These are phyloP conservation scores for Chrysodeixis includens DNA, from an alignment of 2,888 invertebrate species.

Conservation along the genomic window DNA sequence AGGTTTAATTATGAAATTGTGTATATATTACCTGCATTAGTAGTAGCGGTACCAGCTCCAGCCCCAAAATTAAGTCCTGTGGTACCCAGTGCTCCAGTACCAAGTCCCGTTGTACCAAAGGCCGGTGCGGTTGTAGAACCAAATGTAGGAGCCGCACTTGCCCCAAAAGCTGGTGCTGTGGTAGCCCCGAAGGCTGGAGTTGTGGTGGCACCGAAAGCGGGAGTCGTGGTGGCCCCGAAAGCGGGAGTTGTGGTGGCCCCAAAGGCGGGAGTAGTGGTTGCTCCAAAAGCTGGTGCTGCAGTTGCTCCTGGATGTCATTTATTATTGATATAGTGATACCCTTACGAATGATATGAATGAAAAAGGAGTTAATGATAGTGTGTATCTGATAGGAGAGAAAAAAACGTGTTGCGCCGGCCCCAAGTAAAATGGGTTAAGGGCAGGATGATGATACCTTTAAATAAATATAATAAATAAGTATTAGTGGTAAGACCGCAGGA, in stretches of 20 bases:
- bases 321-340: too few species aligned
- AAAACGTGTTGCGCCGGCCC: too few species aligned
- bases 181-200: too few species aligned
- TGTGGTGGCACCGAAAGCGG: conserved; percentile 72
- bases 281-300: conserved; percentile 50
- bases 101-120: conserved; percentile 69
- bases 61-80: conserved; percentile 80
- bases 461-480: too few species aligned
- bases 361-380: too few species aligned
- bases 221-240: conserved; percentile 66
- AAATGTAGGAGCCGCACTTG: conserved; percentile 68
- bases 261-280: conserved; percentile 58
- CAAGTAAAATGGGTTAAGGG: too few species aligned
- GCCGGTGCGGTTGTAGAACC: conserved; percentile 65
- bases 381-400: too few species aligned
- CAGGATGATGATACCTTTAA: too few species aligned
- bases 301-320: too few species aligned
- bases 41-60: conserved; percentile 67
- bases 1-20: too few species aligned
- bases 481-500: too few species aligned
- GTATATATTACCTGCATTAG: conserved; percentile 73
- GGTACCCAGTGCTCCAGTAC: conserved; percentile 72
- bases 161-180: conserved; percentile 55
- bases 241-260: conserved; percentile 63
- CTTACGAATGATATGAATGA: too few species aligned